Evolutionary conservation across 1,140 invertebrate genomes (phyloP), one percentile per base, ranked within the genome.

Genomic region (Procambarus virginalis): DNA sequence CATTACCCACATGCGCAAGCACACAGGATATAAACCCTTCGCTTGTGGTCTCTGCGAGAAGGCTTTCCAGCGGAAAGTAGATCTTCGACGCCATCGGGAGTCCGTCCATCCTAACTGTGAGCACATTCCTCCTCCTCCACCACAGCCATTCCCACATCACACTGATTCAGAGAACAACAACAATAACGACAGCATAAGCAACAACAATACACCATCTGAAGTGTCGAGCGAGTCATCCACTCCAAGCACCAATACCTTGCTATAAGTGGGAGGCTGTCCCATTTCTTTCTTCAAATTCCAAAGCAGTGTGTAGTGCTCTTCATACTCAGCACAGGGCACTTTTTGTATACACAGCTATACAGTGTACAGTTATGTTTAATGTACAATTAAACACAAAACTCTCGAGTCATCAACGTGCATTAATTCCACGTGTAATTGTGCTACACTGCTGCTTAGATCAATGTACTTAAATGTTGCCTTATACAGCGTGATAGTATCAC

Each of bases 21-120:
- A 99, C 95, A 98, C 98, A 1, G 98, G 98, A 3, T 99, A 98
- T 95, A 99, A 99, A 93, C 98, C 99, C 48, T 99, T 99, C 94
- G 96, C 97, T 6, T 99, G 99, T 93, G 97, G 97, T 0, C 95
- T 97, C 0, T 99, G 98, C 94, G 97, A 98, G 86, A 97, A 98
- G 93, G 97, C 98, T 0, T 99, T 99, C 94, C 98, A 99, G 94
- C 95, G 99, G 64, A 99, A 99, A 94, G 97, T 98, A 64, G 98
- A 99, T 93, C 95, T 99, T n/a, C 95, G 98, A 58, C 95, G 98
- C 55, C 98, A 99, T 93, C 95, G 97, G 17, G 98, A 99, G 93
- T 97, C 97, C 64, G 97, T 98, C 93, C 98, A 99, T 94, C 95
- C 97, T 3, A 92, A 92, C 86, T 91, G 90, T 70, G 89, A 91